A percentile compares a stretch with the other conserved stretches of the same genome.
Evolutionary conservation across 2,888 invertebrate genomes (phyloP).

Genomic region (Meganola albula): DNA sequence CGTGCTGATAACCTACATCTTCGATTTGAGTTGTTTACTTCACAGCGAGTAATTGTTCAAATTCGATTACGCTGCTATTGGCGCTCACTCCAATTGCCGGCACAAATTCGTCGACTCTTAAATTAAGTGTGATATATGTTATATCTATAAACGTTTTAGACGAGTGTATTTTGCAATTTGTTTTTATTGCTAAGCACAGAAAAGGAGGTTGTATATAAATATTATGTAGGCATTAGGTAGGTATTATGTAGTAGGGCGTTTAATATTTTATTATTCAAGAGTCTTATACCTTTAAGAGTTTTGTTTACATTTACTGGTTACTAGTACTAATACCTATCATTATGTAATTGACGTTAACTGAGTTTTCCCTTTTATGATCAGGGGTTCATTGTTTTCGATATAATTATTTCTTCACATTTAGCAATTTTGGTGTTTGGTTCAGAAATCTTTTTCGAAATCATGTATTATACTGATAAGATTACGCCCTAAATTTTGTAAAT

Average conservation of each 20-base stretch:
- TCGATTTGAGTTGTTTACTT: constrained; percentile 48
- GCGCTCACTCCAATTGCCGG: constrained; percentile 41
- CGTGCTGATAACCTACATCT: constrained; percentile 58
- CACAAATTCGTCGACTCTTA: constrained; percentile 32
- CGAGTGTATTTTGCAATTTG: constrained; percentile 37
- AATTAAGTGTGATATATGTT: constrained; percentile 39
- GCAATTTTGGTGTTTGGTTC: constrained; percentile 22
- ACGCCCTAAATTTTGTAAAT: constrained; percentile 24
- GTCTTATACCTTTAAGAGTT: constrained; percentile 49
- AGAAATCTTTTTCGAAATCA: constrained; percentile 15
- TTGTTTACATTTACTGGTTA: constrained; percentile 42
- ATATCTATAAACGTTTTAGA: too few relatives aligned
- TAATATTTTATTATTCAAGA: too few relatives aligned
- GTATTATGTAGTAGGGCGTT: not conserved
- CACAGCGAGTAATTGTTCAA: constrained; percentile 49
- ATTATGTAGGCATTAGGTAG: constrained; percentile 6
- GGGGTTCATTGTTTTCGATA: constrained; percentile 35
- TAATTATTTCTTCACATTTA: constrained; percentile 35
- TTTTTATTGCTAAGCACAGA: constrained; percentile 31
- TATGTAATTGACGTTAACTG: constrained; percentile 48
- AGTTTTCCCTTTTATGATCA: constrained; percentile 40
- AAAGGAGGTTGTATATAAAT: constrained; percentile 25
- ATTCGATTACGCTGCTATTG: constrained; percentile 48
- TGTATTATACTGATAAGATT: constrained; percentile 22
- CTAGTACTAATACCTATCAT: constrained; percentile 32